These are phyloP conservation scores for Drosophila subpulchrella DNA, from an alignment of 1,140 invertebrate species.

Conservation along the genomic window DNA sequence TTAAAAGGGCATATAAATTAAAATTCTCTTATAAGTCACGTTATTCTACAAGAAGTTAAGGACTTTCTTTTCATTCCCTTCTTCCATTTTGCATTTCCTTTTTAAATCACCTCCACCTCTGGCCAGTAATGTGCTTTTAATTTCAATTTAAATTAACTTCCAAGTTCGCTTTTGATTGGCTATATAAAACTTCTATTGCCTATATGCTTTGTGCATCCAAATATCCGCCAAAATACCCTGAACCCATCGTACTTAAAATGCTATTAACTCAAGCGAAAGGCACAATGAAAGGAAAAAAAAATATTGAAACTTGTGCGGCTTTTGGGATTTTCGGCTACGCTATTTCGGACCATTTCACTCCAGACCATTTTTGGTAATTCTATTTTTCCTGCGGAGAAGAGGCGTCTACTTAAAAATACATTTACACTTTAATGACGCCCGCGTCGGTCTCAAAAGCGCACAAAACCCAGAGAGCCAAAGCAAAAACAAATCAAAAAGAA, in stretches of 20 bases:
- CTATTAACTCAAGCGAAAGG: conserved; percentile 67
- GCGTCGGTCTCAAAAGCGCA: conserved; percentile 26
- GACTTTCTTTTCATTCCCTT: neutral
- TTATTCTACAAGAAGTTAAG: neutral
- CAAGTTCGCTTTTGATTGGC: conserved; percentile 45
- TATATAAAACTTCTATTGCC: conserved; percentile 41
- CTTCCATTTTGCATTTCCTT: neutral
- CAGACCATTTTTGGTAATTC: conserved; percentile 54
- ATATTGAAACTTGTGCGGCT: conserved; percentile 77
- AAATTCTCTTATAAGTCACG: neutral
- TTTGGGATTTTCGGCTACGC: conserved; percentile 66
- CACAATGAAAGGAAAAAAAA: conserved; percentile 11
- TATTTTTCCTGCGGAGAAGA: conserved; percentile 61
- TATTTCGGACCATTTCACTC: conserved; percentile 37
- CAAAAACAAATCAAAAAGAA: conserved; percentile 82
- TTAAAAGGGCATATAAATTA: neutral
- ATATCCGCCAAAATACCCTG: neutral
- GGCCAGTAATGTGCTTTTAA: conserved; percentile 51
- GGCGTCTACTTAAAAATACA: conserved; percentile 80
- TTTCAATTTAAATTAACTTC: conserved; percentile 54
- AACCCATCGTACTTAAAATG: conserved; percentile 74
- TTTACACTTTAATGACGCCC: conserved; percentile 79
- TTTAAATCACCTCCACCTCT: neutral
- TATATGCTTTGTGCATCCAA: conserved; percentile 35
- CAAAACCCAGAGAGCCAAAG: conserved; percentile 16